Evolutionary conservation across 2,888 invertebrate species (phyloP), one percentile per base, ranked within the genome.

Genomic region (Pterobdella sp.): DNA sequence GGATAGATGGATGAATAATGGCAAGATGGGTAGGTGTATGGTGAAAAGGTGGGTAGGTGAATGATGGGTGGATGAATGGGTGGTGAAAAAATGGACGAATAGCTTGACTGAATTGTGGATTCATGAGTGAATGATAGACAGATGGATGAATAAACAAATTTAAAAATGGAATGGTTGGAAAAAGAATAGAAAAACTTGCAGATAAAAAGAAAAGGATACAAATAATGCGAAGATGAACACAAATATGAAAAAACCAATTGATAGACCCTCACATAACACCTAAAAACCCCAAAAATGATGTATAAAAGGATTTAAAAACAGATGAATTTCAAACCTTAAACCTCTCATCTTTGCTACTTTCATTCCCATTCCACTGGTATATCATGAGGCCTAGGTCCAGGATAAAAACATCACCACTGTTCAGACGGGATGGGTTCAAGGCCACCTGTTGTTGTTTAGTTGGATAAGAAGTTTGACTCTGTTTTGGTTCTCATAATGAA

Each of bases 321-420:
- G 31, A 72, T 35, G 56, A 32, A 35, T 68, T 26, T 18, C 26
- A 29, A n/a, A 74, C 82, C 79, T 78, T 79, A 76, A 81, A 79
- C 49, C 79, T 78, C 73, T 83, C 83, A 73, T 82, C 81, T 74
- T 82, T 82, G 75, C 79, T 82, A 72, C 79, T 79, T 0, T 76
- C 76, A 18, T 66, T 60, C 0, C 83, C 83, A 74, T 83, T 83
- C 81, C 80, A 83, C 75, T 83, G 83, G 72, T 79, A 79, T 34
- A 82, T 73, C 14, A 74, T 74, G 14, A 77, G 71, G 3, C 83
- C 83, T 3, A 77, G 68, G 74, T 84, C 84, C 56, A 83, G 77
- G 35, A 84, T 81, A 75, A 79, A 84, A 2, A 83, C 83, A 76
- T 84, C 83, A 35, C 74, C 78, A 31, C 77, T 76, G 37, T 79